These are phyloP conservation scores for Napeogenes sylphis DNA, from an alignment of 2,888 invertebrate species.

Conservation along the genomic window DNA sequence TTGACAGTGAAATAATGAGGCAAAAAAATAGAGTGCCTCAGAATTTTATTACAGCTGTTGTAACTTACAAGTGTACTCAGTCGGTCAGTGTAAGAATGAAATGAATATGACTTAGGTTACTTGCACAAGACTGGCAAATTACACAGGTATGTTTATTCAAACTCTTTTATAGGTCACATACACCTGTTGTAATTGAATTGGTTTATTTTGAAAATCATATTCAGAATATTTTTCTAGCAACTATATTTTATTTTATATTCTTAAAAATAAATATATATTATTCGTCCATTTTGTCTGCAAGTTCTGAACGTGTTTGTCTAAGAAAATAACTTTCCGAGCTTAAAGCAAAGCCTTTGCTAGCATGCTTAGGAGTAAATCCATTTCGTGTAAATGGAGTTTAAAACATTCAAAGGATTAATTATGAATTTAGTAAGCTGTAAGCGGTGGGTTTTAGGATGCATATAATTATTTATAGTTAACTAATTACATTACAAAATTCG, in stretches of 20 bases:
- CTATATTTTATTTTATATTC: conserved; percentile 1
- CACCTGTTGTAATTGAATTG: too few species aligned
- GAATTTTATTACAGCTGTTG: conserved; percentile 4
- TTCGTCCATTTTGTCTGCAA: conserved; percentile 26
- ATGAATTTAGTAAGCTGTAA: conserved; percentile 21
- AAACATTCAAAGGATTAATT: conserved; percentile 19
- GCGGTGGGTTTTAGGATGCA: too few species aligned
- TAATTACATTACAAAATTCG: too few species aligned
- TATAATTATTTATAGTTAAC: too few species aligned
- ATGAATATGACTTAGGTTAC: too few species aligned
- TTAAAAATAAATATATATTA: conserved; percentile 21
- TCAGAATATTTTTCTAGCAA: too few species aligned
- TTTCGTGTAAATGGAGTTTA: conserved; percentile 22
- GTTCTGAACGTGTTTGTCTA: conserved; percentile 27
- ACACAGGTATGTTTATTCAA: too few species aligned
- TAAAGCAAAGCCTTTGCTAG: conserved; percentile 22
- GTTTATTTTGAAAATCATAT: too few species aligned
- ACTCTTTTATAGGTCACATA: too few species aligned
- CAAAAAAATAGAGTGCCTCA: conserved; percentile 16
- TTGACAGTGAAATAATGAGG: conserved; percentile 31
- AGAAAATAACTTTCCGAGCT: conserved; percentile 29
- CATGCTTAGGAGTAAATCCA: conserved; percentile 20
- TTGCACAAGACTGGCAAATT: too few species aligned
- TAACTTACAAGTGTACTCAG: not conserved
- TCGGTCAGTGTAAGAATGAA: not conserved